Conservation (phyloP, 1,140 invertebrate genomes). For the Bombus vancouverensis region DNA sequence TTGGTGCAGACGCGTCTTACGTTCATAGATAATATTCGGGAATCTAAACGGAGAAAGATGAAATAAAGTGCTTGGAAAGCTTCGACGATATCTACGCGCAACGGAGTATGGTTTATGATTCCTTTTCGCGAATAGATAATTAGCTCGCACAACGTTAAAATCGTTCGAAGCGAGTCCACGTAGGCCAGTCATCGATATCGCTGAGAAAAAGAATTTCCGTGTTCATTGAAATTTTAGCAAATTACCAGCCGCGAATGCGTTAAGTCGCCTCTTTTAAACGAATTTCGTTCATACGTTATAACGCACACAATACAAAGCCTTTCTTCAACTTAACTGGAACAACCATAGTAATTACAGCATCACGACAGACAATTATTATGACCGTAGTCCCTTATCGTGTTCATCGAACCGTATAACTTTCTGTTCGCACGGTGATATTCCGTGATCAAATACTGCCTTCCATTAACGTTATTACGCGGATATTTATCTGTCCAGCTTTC, state of each 20-base stretch:
- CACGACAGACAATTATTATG: slow-evolving; percentile 49
- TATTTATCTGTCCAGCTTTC: slow-evolving; percentile 57
- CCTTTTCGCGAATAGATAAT: background rate
- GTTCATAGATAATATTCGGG: slow-evolving; percentile 36
- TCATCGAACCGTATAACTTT: slow-evolving; percentile 51
- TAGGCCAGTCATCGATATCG: no score
- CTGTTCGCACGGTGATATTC: slow-evolving; percentile 54
- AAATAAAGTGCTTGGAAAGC: slow-evolving; percentile 7
- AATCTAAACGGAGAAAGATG: slow-evolving; percentile 19
- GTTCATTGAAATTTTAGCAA: background rate
- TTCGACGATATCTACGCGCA: background rate
- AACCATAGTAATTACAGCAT: slow-evolving; percentile 18
- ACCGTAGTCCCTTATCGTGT: background rate
- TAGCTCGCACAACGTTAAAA: background rate
- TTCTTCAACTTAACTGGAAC: slow-evolving; percentile 33
- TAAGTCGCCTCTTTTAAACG: background rate
- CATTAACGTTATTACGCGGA: slow-evolving; percentile 65
- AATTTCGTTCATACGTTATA: background rate
- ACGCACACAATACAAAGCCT: background rate
- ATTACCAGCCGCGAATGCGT: background rate
- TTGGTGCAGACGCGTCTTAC: slow-evolving; percentile 28
- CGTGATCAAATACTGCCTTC: slow-evolving; percentile 60
- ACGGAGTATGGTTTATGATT: background rate
- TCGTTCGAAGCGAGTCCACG: no score
- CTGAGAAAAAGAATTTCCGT: background rate